A percentile compares a stretch with the other conserved stretches of the same genome.
Conservation (phyloP, 2,888 invertebrate species). For the Rhagium mordax region DNA sequence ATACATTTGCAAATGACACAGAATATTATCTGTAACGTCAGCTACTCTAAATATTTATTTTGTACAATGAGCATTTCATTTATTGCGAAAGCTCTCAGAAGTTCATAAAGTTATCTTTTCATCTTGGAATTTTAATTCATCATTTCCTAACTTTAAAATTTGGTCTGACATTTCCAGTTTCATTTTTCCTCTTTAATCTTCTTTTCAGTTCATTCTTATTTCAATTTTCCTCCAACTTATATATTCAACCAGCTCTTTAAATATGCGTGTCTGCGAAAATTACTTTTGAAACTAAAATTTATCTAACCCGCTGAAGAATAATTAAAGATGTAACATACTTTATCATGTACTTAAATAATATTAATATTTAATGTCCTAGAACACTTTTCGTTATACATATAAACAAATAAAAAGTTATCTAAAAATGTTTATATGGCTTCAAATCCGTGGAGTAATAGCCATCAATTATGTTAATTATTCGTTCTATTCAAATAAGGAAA, state of each 20-base stretch:
- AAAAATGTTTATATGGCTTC: neutral
- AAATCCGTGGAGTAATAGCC: neutral
- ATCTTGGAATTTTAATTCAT: constrained; percentile 47
- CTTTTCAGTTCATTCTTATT: constrained; percentile 45
- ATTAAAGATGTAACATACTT: neutral
- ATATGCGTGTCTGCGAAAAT: constrained; percentile 11
- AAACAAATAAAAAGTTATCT: neutral
- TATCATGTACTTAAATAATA: neutral
- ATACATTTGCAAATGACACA: neutral
- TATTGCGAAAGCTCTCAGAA: constrained; percentile 5
- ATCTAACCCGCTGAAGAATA: neutral
- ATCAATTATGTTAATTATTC: neutral
- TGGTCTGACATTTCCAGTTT: constrained; percentile 47
- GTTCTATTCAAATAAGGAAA: constrained; percentile 4
- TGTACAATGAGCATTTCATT: constrained; percentile 21
- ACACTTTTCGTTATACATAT: neutral
- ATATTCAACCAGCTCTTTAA: constrained; percentile 31
- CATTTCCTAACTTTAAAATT: constrained; percentile 41
- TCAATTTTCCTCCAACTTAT: constrained; percentile 45
- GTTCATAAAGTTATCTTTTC: constrained; percentile 38
- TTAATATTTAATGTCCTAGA: neutral
- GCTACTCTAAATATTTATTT: constrained; percentile 31
- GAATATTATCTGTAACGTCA: neutral
- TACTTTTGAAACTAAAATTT: neutral
- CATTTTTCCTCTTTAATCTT: constrained; percentile 48